Percentiles rank a stretch among this genome's conserved stretches.
These are phyloP conservation scores for Elgaria multicarinata DNA, from an alignment of 2,113 vertebrate genomes.

Conservation along the genomic window DNA sequence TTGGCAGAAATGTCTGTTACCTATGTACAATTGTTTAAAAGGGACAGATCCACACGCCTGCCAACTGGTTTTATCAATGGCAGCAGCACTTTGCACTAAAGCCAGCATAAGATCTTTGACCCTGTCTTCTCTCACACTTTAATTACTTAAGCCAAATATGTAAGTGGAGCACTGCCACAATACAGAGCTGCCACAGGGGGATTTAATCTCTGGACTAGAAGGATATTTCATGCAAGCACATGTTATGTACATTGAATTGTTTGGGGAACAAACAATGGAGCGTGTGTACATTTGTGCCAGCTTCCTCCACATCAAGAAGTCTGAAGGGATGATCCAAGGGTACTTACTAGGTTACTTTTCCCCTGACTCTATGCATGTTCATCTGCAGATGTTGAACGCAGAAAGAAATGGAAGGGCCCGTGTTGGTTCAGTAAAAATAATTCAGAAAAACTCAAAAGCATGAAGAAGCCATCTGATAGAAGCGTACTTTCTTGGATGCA, in stretches of 20 bases:
- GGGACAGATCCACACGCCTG: neutral
- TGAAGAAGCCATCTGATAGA: neutral
- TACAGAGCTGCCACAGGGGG: neutral
- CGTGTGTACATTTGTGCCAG: neutral
- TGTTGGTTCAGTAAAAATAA: constrained; percentile 4
- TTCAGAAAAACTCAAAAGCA: neutral
- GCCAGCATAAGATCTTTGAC: neutral
- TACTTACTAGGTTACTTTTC: neutral
- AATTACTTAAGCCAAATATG: neutral
- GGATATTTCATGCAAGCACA: neutral
- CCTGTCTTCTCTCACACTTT: neutral
- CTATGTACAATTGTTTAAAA: neutral
- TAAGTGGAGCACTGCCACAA: neutral
- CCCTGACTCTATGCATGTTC: neutral
- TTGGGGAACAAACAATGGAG: neutral
- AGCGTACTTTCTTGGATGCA: neutral
- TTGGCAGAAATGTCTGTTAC: neutral
- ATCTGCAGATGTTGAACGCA: neutral
- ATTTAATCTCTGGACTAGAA: neutral
- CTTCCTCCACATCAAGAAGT: neutral
- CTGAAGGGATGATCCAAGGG: neutral
- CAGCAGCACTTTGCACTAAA: neutral
- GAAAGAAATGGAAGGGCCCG: neutral
- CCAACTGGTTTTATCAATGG: neutral
- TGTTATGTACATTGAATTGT: neutral